phyloP scores from a whole-genome alignment of 64 coral and sea anemone species.

The Stylophora pistillata region DNA sequence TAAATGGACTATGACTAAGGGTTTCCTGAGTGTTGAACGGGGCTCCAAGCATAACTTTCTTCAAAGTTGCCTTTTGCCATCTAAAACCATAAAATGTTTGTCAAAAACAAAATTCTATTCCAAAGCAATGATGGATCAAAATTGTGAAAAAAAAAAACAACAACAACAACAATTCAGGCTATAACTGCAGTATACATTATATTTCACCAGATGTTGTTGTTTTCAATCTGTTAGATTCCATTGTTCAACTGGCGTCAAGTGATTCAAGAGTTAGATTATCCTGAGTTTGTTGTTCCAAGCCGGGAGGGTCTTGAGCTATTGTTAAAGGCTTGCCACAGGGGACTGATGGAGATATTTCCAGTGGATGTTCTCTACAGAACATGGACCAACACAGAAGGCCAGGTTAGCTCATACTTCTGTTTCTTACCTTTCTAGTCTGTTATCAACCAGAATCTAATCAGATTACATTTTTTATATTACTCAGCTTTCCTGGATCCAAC shows the following conservation, averaged over 20 bases:
- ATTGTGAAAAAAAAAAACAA: too few species aligned
- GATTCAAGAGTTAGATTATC: constrained; percentile 84
- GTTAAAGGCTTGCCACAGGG: constrained; percentile 65
- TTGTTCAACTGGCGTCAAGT: constrained; percentile 79
- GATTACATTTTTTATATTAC: neutral
- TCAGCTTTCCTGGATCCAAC: constrained; percentile 92
- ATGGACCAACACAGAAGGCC: constrained; percentile 94
- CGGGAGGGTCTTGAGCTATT: constrained; percentile 81
- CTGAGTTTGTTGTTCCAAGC: constrained; percentile 77
- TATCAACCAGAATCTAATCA: neutral
- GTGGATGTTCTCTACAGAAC: constrained; percentile 81
- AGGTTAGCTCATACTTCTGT: constrained; percentile 37
- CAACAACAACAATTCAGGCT: too few species aligned
- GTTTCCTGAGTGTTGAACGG: too few species aligned
- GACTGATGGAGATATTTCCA: constrained; percentile 87
- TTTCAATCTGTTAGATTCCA: constrained; percentile 59
- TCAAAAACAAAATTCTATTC: too few species aligned
- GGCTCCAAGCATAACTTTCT: too few species aligned
- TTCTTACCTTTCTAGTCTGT: neutral
- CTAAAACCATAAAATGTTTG: too few species aligned
- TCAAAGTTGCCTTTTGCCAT: too few species aligned
- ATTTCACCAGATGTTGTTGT: neutral
- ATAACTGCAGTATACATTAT: too few species aligned
- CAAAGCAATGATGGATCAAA: too few species aligned
- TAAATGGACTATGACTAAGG: neutral